Evolutionary conservation across 1,140 invertebrate genomes (phyloP).

Genomic region (Phymorhynchus buccinoides): DNA sequence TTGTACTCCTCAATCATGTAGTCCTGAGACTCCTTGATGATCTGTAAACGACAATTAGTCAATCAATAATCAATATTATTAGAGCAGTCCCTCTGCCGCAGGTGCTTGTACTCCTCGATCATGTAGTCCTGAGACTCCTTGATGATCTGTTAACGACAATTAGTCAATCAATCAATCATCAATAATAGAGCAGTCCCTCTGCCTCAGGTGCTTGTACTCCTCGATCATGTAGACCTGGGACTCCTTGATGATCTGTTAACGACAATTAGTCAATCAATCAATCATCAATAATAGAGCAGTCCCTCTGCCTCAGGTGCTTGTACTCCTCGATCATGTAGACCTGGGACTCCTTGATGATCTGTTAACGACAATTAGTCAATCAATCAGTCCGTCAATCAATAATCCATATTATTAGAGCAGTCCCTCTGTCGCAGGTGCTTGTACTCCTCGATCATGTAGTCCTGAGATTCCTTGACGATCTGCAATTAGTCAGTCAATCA

Average conservation of each 20-base stretch:
- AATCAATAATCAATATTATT: too few species aligned
- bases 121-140: slow-evolving; percentile 84
- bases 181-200: too few species aligned
- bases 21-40: slow-evolving; percentile 80
- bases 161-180: neutral
- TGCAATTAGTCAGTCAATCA: too few species aligned
- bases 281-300: slow-evolving; percentile 77
- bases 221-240: slow-evolving; percentile 85
- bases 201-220: slow-evolving; percentile 86
- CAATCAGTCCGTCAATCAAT: too few species aligned
- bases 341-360: slow-evolving; percentile 79
- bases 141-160: slow-evolving; percentile 69
- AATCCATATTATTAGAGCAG: too few species aligned
- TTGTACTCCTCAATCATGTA: slow-evolving; percentile 93
- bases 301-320: slow-evolving; percentile 87
- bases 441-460: slow-evolving; percentile 92
- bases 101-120: slow-evolving; percentile 89
- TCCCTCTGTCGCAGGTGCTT: too few species aligned
- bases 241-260: slow-evolving; percentile 81
- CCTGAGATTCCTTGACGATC: slow-evolving; percentile 79
- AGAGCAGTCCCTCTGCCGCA: too few species aligned
- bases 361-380: too few species aligned
- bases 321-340: slow-evolving; percentile 92
- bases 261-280: too few species aligned
- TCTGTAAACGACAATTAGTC: slow-evolving; percentile 61